These are phyloP conservation scores for Neodiprion pinetum DNA, from an alignment of 1,140 invertebrate genomes.

Conservation along the genomic window DNA sequence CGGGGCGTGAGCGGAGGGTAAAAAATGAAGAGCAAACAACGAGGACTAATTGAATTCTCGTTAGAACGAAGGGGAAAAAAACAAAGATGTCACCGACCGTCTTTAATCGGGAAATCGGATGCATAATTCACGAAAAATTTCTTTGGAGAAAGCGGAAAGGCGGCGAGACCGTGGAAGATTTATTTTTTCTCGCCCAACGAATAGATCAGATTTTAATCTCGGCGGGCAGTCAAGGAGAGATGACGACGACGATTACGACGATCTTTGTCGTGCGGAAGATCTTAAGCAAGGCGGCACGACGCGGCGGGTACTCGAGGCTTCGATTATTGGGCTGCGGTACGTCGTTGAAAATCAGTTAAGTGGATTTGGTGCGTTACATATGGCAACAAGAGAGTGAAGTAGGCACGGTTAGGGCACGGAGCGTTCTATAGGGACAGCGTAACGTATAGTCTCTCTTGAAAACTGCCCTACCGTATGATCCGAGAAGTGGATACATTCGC, in stretches of 20 bases:
- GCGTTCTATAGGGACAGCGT: too few relatives aligned
- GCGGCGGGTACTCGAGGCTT: neutral
- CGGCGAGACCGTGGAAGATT: too few relatives aligned
- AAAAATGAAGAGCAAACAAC: too few relatives aligned
- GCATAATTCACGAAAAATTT: too few relatives aligned
- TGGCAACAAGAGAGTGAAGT: neutral
- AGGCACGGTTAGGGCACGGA: too few relatives aligned
- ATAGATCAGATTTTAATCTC: neutral
- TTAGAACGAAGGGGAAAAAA: too few relatives aligned
- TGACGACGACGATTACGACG: too few relatives aligned
- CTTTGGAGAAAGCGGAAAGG: too few relatives aligned
- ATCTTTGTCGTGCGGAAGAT: neutral
- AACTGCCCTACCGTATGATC: neutral
- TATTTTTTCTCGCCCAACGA: too few relatives aligned
- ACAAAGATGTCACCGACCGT: neutral
- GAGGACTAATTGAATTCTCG: too few relatives aligned
- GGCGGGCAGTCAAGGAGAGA: neutral
- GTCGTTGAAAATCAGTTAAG: slow-evolving; percentile 6
- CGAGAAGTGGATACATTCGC: neutral
- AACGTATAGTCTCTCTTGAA: neutral
- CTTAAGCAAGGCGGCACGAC: neutral
- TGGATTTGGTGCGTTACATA: slow-evolving; percentile 7
- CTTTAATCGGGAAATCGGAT: neutral
- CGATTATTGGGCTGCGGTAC: neutral
- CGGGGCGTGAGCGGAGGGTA: too few relatives aligned